Evolutionary conservation across 2,797 vertebrate genomes (phyloP).

Genomic region (Petrocephalus sullivani): DNA sequence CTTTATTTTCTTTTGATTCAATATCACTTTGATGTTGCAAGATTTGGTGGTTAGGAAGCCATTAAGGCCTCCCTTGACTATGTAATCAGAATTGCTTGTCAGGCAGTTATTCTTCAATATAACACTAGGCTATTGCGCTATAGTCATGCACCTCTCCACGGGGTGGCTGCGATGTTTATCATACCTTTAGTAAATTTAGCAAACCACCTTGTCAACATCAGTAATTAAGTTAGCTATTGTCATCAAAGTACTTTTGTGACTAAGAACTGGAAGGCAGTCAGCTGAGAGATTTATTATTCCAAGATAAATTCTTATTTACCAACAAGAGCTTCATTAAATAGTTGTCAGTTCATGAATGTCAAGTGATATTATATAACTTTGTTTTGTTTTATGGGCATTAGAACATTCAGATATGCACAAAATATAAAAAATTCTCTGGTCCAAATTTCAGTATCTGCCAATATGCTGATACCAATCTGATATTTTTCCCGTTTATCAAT

Average conservation of each 20-base stretch:
- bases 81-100: neutral
- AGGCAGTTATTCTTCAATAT: neutral
- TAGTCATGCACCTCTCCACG: neutral
- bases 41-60: neutral
- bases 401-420: neutral
- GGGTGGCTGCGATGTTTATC: conserved; percentile 27
- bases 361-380: neutral
- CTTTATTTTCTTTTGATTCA: neutral
- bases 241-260: conserved; percentile 23
- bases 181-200: conserved; percentile 36
- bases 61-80: neutral
- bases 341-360: conserved; percentile 19
- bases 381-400: neutral
- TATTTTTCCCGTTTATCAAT: neutral
- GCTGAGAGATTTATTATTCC: conserved; percentile 24
- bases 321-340: conserved; percentile 43
- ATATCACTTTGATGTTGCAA: neutral
- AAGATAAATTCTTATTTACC: conserved; percentile 31
- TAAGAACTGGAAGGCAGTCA: neutral
- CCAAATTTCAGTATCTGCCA: neutral
- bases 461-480: neutral
- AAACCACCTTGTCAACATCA: conserved; percentile 25
- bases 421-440: neutral
- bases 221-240: conserved; percentile 36
- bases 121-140: neutral